These are phyloP conservation scores for Conger conger DNA, from an alignment of 2,113 vertebrate genomes.

Conservation along the genomic window DNA sequence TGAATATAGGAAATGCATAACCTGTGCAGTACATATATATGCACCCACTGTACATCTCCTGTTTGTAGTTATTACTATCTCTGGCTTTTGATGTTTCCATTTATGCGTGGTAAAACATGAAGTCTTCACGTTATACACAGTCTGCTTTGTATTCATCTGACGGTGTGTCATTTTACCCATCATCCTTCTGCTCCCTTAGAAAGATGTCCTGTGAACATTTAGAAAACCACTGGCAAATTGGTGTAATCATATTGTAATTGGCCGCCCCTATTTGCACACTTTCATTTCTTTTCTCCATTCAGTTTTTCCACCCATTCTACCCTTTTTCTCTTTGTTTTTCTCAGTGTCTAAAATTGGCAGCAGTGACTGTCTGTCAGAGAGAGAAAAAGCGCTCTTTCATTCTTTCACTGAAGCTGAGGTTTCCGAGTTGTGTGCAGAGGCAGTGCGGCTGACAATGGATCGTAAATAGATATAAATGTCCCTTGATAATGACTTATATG, in stretches of 20 bases:
- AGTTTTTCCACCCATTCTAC: neutral
- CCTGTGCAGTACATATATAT: neutral
- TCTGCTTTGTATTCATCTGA: neutral
- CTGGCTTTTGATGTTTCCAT: neutral
- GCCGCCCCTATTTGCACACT: neutral
- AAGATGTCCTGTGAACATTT: neutral
- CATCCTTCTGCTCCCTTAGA: neutral
- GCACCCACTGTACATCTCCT: neutral
- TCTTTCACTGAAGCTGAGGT: neutral
- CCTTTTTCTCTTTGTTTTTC: neutral
- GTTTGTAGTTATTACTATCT: neutral
- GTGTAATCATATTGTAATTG: neutral
- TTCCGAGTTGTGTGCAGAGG: neutral
- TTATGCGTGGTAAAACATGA: neutral
- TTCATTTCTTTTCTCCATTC: no score
- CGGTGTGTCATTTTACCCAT: neutral
- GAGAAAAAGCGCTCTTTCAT: neutral
- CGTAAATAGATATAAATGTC: neutral
- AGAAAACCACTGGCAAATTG: neutral
- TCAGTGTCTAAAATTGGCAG: neutral
- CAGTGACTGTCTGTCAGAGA: neutral
- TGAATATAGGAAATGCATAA: no score
- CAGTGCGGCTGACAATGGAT: neutral
- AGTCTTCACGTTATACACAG: neutral
- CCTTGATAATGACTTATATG: neutral